Conservation (phyloP, 2,797 vertebrate species). For the Podarcis lilfordi region DNA sequence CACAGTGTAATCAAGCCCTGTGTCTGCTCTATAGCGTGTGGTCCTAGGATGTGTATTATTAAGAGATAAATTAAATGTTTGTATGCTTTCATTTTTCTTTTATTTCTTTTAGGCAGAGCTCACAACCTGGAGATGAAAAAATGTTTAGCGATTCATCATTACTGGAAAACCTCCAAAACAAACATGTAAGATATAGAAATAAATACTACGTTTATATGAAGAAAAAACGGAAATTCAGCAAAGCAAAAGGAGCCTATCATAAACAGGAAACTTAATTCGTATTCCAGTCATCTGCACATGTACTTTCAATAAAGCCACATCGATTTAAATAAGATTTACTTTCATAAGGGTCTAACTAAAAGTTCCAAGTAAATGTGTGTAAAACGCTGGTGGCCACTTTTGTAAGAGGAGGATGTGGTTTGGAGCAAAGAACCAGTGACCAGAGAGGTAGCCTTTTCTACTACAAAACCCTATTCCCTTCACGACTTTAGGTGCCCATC, state of each 20-base stretch:
- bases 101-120: constrained; percentile 83
- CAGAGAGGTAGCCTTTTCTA: not conserved
- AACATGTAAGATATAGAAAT: constrained; percentile 87
- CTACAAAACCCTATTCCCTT: not conserved
- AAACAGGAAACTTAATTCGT: not conserved
- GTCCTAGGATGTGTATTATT: not conserved
- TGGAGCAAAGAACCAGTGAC: too few relatives aligned
- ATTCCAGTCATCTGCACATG: not conserved
- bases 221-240: not conserved
- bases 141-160: constrained; percentile 92
- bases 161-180: constrained; percentile 96
- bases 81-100: constrained; percentile 24
- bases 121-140: constrained; percentile 87
- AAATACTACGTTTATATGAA: not conserved
- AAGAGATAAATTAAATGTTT: not conserved
- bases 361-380: not conserved
- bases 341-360: not conserved
- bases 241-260: not conserved
- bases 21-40: not conserved
- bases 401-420: not conserved
- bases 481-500: not conserved
- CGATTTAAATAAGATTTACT: not conserved
- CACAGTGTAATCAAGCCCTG: not conserved
- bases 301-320: not conserved
- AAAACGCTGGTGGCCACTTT: not conserved